Evolutionary conservation across 2,113 vertebrate genomes (phyloP).

Genomic region (Forbesichthys agassizii): DNA sequence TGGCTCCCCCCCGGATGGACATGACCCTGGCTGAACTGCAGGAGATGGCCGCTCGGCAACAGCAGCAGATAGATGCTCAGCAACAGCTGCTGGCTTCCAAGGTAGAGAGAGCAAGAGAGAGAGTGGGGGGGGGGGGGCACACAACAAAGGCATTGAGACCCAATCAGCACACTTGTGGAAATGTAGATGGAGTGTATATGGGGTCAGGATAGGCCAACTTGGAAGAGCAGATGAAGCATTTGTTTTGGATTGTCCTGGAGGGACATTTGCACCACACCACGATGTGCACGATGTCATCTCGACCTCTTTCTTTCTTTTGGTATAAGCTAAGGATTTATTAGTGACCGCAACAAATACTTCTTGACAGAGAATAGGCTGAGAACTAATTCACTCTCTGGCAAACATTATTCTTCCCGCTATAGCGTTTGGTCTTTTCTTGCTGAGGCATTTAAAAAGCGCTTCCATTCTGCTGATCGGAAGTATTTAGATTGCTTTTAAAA

Average conservation of each 20-base stretch:
- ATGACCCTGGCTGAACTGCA: conserved; percentile 94
- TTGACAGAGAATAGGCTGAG: conserved; percentile 17
- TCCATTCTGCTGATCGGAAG: not conserved
- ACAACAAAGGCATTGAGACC: conserved; percentile 3
- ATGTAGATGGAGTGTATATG: not conserved
- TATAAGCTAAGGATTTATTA: conserved; percentile 1
- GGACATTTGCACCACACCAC: not conserved
- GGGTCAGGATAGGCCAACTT: conserved; percentile 13
- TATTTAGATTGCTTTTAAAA: not conserved
- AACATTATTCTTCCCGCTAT: not conserved
- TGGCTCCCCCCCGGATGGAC: conserved; percentile 88
- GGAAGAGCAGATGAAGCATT: conserved; percentile 13
- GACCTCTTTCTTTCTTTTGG: not conserved
- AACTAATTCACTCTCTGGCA: conserved; percentile 6
- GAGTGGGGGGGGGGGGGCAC: not conserved
- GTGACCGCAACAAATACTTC: not conserved
- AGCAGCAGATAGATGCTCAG: conserved; percentile 83
- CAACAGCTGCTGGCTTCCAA: conserved; percentile 89
- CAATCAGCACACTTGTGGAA: conserved; percentile 8
- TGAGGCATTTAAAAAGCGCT: conserved; percentile 2
- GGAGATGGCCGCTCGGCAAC: conserved; percentile 95
- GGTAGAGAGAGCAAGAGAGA: not conserved
- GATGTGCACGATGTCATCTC: not conserved
- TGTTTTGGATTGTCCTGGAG: conserved; percentile 28
- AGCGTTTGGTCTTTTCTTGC: not conserved